Evolutionary conservation across 2,888 invertebrate genomes (phyloP).

Genomic region (Rhamnusium bicolor): DNA sequence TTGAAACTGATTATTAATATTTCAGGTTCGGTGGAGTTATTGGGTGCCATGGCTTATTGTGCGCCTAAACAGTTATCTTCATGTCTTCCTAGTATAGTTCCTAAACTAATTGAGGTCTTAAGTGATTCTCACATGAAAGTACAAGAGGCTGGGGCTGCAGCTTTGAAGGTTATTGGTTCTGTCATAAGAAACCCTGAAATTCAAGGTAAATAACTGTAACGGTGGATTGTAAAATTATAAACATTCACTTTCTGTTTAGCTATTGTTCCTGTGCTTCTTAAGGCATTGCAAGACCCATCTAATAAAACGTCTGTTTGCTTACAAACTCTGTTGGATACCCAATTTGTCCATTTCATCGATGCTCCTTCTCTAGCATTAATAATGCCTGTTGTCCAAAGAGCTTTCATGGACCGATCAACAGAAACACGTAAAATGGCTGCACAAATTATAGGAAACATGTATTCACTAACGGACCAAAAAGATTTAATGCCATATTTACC

Average conservation of each 20-base stretch:
- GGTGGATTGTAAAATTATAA: not conserved
- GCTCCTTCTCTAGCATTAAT: constrained; percentile 98
- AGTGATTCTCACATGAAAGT: constrained; percentile 97
- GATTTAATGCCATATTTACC: constrained; percentile 97
- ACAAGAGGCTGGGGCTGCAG: constrained; percentile 96
- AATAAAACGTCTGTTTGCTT: constrained; percentile 94
- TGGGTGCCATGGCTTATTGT: constrained; percentile 99
- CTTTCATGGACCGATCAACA: constrained; percentile 97
- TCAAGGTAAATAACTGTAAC: constrained; percentile 75
- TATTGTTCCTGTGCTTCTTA: constrained; percentile 88
- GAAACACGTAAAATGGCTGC: constrained; percentile 99
- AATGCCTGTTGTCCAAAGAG: constrained; percentile 99
- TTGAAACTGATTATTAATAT: not conserved
- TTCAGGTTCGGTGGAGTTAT: constrained; percentile 91
- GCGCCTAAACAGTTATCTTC: constrained; percentile 99
- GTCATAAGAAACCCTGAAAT: constrained; percentile 99
- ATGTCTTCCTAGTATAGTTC: constrained; percentile 98
- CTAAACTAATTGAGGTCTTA: constrained; percentile 95
- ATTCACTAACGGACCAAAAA: constrained; percentile 98
- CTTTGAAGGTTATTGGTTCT: constrained; percentile 95
- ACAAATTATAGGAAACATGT: constrained; percentile 99
- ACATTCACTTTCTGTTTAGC: constrained; percentile 71
- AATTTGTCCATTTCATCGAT: constrained; percentile 99
- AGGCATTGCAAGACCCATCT: constrained; percentile 96
- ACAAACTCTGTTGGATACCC: constrained; percentile 93